These are phyloP conservation scores for Eristalinus aeneus DNA, from an alignment of 2,888 invertebrate species.

Conservation along the genomic window DNA sequence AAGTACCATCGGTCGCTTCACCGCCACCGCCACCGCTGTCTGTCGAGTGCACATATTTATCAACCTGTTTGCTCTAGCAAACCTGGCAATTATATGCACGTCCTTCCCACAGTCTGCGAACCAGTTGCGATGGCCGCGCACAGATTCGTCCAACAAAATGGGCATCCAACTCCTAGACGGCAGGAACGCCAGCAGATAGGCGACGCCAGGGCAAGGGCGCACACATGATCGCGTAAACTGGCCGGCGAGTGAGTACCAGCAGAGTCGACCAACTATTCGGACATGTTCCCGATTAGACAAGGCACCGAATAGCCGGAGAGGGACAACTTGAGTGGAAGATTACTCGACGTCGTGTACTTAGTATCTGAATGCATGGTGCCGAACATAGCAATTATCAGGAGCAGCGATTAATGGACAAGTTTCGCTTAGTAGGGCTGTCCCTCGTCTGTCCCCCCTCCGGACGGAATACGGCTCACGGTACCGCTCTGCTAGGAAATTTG, in stretches of 20 bases:
- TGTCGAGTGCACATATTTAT: constrained; percentile 49
- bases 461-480: not conserved
- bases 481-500: constrained; percentile 50
- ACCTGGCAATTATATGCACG: constrained; percentile 58
- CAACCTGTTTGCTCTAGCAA: constrained; percentile 66
- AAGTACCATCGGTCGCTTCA: constrained; percentile 27
- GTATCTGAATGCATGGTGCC: constrained; percentile 67
- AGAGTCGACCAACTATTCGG: constrained; percentile 59
- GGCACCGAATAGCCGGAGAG: constrained; percentile 9
- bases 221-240: constrained; percentile 60
- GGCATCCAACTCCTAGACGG: constrained; percentile 31
- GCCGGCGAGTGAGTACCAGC: constrained; percentile 19
- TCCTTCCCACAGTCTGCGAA: constrained; percentile 24
- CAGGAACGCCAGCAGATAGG: constrained; percentile 20
- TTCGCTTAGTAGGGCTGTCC: constrained; percentile 48
- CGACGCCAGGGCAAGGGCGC: constrained; percentile 20
- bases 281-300: constrained; percentile 71
- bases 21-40: constrained; percentile 5
- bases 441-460: not conserved
- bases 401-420: constrained; percentile 68
- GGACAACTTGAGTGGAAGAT: constrained; percentile 46
- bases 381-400: constrained; percentile 69
- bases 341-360: constrained; percentile 65
- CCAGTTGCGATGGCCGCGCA: constrained; percentile 27
- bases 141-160: constrained; percentile 53